Base-by-base conservation (phyloP, 2,797 vertebrate genomes). In the Tarsius wallacei region DNA sequence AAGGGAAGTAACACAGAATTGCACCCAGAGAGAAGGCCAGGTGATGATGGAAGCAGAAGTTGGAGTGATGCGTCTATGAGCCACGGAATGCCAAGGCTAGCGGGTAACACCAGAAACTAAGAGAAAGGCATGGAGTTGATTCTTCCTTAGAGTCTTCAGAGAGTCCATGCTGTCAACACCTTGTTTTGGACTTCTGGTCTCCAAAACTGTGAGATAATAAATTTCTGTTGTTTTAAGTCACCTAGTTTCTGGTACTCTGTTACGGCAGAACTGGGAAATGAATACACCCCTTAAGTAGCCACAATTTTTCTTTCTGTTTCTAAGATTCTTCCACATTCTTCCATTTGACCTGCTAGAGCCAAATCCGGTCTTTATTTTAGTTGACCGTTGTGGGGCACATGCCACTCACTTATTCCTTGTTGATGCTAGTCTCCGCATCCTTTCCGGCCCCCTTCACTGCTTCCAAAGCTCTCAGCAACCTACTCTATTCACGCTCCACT, bases 11-110 rank as follows among this genome's bases (percentile, higher is more conserved):
- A 49, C 8, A 36, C 22, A 66, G 74, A 22, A 16, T 36, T 2
- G 7, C 12, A 17, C 31, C 24, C 14, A 33, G 0, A 1, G 49
- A 70, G 70, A 47, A 51, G 0, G 1, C 11, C 5, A 16, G 4
- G 24, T 4, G 47, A 24, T 19, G 15, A 22, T 0, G 1, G 28
- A 74, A 51, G 61, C 53, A n/a, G 14, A 57, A 81, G 55, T 1
- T 28, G 2, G 24, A n/a, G 4, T 22, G 61, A 63, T 3, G 17
- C 5, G 0, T 53, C 47, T 6, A 6, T 6, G 36, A 64, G 68
- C 21, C 76, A 42, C 59, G 61, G 55, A 70, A 33, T 2, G 8
- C 42, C 80, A 36, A 59, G 64, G 22, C 51, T 8, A 31, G 31
- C 68, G 26, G 14, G 49, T 16, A 73, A 31, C 61, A 49, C 17